Evolutionary conservation across 2,888 invertebrate genomes (phyloP), one percentile per base, ranked within the genome.

Genomic region (Eugnorisma glareosa): DNA sequence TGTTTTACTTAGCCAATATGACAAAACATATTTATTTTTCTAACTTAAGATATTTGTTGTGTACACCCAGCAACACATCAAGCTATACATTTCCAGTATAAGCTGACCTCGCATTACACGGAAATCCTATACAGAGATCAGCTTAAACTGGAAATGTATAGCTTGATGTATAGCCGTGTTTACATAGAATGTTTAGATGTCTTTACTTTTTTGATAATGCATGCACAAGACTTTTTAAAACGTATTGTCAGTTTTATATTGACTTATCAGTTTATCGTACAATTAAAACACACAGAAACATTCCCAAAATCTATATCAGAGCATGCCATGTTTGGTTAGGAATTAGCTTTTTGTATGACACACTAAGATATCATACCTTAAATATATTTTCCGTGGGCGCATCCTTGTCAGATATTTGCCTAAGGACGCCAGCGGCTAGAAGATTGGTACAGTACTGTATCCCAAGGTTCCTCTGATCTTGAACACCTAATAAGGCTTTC

Each of bases 401-500:
- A 96, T 97, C 97, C 92, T 98, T 98, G 92, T 98, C 98, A 70
- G 98, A 97, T 89, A 98, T 97, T 93, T 98, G 98, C 88, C 98
- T 97, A 67, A 99, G 96, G 68, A 99, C 98, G 8, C 99, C 99
- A 77, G 99, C 98, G 66, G 98, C 98, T 83, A 99, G 96, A 64
- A 99, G 97, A 95, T 99, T 98, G 3, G 98, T 98, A 93, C 99
- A 99, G 93, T 98, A 98, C 93, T 99, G 99, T 79, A 98, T 97
- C 11, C 98, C 98, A 89, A 99, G 95, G 89, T 97, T 97, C 93
- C 97, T 98, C 87, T 98, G 96, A 91, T 99, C 99, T 92, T 98
- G 98, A 84, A 97, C 96, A 88, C 97, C 97, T 83, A 98, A 93
- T 78, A 97, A 94, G 83, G 97, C 96, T 87, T 97, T 97, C 67